These are phyloP conservation scores for Dione vanillae DNA, from an alignment of 2,888 invertebrate genomes.

Conservation along the genomic window DNA sequence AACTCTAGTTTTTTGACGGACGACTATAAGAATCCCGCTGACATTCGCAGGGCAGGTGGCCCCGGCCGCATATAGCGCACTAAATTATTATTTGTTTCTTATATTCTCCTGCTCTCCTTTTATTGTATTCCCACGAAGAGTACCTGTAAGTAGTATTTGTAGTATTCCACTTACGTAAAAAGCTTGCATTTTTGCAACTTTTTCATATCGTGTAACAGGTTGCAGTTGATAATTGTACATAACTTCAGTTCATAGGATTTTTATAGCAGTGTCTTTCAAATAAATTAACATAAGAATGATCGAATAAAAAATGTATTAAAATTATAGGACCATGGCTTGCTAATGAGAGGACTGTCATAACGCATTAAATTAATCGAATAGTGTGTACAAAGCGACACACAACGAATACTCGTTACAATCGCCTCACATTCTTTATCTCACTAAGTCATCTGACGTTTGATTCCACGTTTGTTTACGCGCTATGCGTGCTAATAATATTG, in stretches of 20 bases:
- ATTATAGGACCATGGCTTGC: background rate
- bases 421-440: constrained; percentile 39
- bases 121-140: constrained; percentile 47
- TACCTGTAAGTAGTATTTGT: constrained; percentile 31
- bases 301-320: background rate
- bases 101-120: constrained; percentile 45
- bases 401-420: constrained; percentile 26
- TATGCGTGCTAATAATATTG: constrained; percentile 48
- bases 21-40: constrained; percentile 63
- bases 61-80: constrained; percentile 48
- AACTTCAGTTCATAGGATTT: background rate
- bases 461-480: constrained; percentile 40
- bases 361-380: constrained; percentile 8
- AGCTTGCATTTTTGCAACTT: background rate
- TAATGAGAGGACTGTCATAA: constrained; percentile 14
- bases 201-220: background rate
- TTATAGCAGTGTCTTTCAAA: background rate
- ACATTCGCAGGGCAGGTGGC: constrained; percentile 64
- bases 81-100: constrained; percentile 49
- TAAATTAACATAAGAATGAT: background rate
- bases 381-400: constrained; percentile 20
- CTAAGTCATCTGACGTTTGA: constrained; percentile 43
- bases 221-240: constrained; percentile 3
- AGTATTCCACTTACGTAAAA: background rate
- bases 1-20: constrained; percentile 71